These are phyloP conservation scores for Nemopilema nomurai DNA, from an alignment of 30 jellyfish, hydroid and myxozoan genomes.

Conservation along the genomic window DNA sequence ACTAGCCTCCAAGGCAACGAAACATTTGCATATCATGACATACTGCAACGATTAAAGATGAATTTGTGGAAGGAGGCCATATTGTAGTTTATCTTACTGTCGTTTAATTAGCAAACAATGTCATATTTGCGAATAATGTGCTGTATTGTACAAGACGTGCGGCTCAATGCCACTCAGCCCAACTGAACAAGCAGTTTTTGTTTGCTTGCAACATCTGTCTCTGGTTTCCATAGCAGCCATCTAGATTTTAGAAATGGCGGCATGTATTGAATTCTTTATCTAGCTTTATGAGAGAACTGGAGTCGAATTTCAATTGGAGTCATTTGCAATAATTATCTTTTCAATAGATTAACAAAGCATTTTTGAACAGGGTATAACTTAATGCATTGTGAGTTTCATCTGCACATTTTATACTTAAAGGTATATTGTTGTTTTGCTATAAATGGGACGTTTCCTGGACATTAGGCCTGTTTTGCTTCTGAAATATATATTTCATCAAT, in stretches of 20 bases:
- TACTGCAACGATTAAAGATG: too few species aligned
- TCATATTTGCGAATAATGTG: constrained; percentile 5
- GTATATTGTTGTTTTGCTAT: too few species aligned
- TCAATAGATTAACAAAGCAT: too few species aligned
- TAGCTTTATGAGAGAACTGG: neutral
- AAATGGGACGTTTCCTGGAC: too few species aligned
- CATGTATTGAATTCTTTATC: neutral
- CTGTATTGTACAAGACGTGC: neutral
- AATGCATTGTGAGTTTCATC: too few species aligned
- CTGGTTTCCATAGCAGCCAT: constrained; percentile 11
- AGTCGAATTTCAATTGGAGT: neutral
- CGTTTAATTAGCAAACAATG: constrained; percentile 22
- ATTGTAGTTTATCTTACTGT: constrained; percentile 22
- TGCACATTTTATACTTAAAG: too few species aligned
- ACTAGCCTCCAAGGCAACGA: too few species aligned
- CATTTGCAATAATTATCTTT: too few species aligned
- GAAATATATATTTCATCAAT: too few species aligned
- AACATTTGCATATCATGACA: too few species aligned
- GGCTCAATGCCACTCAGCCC: neutral
- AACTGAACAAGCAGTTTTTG: constrained; percentile 23
- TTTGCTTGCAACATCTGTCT: constrained; percentile 20
- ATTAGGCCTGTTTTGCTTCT: too few species aligned
- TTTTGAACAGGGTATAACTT: too few species aligned
- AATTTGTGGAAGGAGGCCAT: constrained; percentile 30
- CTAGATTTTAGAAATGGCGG: neutral